Percentiles rank a stretch among this genome's conserved stretches.
Conservation (phyloP, 1,140 invertebrate genomes). For the Platyscapa corneri region DNA sequence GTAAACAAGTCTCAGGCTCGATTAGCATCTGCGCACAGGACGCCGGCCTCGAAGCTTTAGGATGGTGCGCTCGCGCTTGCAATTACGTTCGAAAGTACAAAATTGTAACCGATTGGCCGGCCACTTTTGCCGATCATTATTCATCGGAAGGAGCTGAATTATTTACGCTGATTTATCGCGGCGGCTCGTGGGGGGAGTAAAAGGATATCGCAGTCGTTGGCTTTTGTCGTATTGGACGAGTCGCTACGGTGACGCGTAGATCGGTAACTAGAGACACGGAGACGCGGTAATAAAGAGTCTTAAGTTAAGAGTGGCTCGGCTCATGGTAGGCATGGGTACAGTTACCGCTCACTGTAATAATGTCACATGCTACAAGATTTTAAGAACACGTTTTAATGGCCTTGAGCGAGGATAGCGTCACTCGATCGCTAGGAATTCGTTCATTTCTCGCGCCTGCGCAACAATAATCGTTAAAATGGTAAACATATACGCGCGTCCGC, state of each 20-base stretch:
- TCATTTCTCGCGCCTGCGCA: neutral
- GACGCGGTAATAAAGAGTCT: neutral
- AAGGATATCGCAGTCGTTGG: neutral
- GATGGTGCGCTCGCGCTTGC: too few species aligned
- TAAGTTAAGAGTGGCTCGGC: neutral
- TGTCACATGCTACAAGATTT: neutral
- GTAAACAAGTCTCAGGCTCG: neutral
- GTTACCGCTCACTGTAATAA: neutral
- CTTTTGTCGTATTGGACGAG: neutral
- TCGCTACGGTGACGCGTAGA: neutral
- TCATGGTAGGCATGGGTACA: neutral
- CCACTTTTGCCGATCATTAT: conserved; percentile 20
- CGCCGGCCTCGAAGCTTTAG: neutral
- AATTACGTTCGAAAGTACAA: conserved; percentile 4
- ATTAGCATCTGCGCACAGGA: neutral
- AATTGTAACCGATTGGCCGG: neutral
- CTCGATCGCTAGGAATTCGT: neutral
- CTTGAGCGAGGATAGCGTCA: neutral
- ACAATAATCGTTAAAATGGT: neutral
- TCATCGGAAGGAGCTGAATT: neutral
- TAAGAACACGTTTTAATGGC: neutral
- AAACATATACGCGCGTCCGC: neutral
- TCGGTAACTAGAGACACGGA: neutral
- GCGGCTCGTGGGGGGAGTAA: neutral
- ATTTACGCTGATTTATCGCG: neutral